Base-by-base conservation (phyloP, 2,797 vertebrate genomes). In the Austrolebias charrua region DNA sequence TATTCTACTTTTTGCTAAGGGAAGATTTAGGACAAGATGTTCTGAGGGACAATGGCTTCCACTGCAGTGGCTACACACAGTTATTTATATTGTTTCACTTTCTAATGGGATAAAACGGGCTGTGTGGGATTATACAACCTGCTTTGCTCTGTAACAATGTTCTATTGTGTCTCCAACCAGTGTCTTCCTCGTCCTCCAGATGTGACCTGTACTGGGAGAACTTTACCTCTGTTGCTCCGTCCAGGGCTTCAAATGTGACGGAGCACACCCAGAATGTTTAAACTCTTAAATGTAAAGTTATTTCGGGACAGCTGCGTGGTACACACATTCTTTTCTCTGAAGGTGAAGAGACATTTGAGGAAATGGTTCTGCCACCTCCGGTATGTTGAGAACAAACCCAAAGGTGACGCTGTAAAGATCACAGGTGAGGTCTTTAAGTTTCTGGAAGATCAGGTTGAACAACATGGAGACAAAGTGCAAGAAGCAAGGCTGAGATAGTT, bases 21-120 rank as follows among this genome's bases (percentile, higher is more conserved):
- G n/a, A n/a, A 78, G 71, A 79, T 56, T 57, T 1, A 5, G 77
- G 54, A 86, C 75, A 42, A 57, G 73, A 85, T 71, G 76, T 82
- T 65, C 67, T 44, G n/a, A 33, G 15, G 55, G 63, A 66, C 38
- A 55, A 5, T 9, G 13, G 70, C 19, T 24, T 35, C 18, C 31
- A 40, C 28, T 15, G 29, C 4, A 31, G 0, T 14, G 50, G 11
- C 31, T 38, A n/a, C 35, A 47, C 15, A 5, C 1, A 6, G 13
- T 67, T 69, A 56, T 43, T 40, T 11, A 49, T 16, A 56, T 66
- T 60, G n/a, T 62, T 1, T 6, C 0, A 1, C 52, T 31, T 45
- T 11, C 4, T 6, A 16, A 13, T 2, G 7, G 24, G 20, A 38
- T 31, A 29, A 40, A 40, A 15, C 5, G 28, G 12, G 18, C 38